These are phyloP conservation scores for Mustela lutreola DNA, from an alignment of 2,113 vertebrate genomes.

Conservation along the genomic window DNA sequence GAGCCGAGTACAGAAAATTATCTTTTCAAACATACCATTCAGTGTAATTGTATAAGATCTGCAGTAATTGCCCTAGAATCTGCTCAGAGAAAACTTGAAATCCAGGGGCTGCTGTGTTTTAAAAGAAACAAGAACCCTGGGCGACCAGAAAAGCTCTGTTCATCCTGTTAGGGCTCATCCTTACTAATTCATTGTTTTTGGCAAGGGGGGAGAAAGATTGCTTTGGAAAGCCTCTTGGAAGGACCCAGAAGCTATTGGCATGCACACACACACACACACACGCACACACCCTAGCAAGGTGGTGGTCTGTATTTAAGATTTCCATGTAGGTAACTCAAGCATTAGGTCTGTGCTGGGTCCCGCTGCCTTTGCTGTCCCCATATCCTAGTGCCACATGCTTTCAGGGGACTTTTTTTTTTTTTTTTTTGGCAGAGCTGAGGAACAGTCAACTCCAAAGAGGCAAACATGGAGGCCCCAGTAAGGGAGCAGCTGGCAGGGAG, in stretches of 20 bases:
- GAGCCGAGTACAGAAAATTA: slow-evolving; percentile 62
- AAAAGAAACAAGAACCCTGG: slow-evolving; percentile 77
- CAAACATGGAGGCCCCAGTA: slow-evolving; percentile 61
- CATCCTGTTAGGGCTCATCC: slow-evolving; percentile 77
- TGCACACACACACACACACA: no score
- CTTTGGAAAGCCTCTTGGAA: slow-evolving; percentile 69
- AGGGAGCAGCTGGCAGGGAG: slow-evolving; percentile 27
- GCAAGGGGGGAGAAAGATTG: slow-evolving; percentile 2
- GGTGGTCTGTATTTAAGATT: neutral
- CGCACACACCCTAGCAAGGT: neutral
- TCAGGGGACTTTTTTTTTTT: neutral
- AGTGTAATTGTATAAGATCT: slow-evolving; percentile 58
- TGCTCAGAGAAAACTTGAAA: slow-evolving; percentile 64
- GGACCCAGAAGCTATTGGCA: slow-evolving; percentile 41
- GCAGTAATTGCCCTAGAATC: slow-evolving; percentile 38
- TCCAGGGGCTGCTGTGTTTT: slow-evolving; percentile 47
- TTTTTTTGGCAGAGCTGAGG: neutral
- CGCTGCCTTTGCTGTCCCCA: neutral
- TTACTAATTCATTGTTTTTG: slow-evolving; percentile 83
- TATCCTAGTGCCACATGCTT: neutral
- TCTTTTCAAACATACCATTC: slow-evolving; percentile 71
- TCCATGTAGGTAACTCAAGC: neutral
- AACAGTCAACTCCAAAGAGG: slow-evolving; percentile 16
- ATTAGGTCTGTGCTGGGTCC: neutral
- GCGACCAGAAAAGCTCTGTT: slow-evolving; percentile 72